These are phyloP conservation scores for Anguilla rostrata DNA, from an alignment of 2,113 vertebrate species.

Conservation along the genomic window DNA sequence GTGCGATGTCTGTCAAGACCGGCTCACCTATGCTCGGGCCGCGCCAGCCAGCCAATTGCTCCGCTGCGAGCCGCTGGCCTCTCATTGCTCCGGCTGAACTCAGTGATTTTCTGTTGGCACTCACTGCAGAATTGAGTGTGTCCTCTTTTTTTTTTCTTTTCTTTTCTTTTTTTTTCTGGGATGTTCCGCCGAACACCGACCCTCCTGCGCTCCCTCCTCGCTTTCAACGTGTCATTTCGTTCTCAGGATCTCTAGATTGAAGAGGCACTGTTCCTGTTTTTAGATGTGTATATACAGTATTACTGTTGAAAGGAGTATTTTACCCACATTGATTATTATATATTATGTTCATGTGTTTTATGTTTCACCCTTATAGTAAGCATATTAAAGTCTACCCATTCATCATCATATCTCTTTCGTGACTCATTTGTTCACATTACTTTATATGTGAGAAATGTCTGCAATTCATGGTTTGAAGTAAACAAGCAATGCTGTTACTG, in stretches of 20 bases:
- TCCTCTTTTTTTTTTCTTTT: slow-evolving; percentile 32
- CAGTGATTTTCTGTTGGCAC: slow-evolving; percentile 74
- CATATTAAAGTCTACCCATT: too few species aligned
- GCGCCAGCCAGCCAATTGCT: slow-evolving; percentile 58
- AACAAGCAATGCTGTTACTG: not conserved
- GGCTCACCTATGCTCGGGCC: slow-evolving; percentile 67
- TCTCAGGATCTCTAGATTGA: not conserved
- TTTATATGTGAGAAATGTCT: too few species aligned
- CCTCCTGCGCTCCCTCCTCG: slow-evolving; percentile 29
- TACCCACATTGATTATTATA: not conserved
- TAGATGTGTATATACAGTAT: not conserved
- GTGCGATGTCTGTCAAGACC: slow-evolving; percentile 70
- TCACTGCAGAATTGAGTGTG: slow-evolving; percentile 52
- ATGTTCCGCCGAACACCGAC: slow-evolving; percentile 30
- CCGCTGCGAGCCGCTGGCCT: slow-evolving; percentile 66
- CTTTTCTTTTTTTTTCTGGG: slow-evolving; percentile 29
- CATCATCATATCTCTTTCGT: not conserved
- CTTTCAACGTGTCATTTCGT: not conserved
- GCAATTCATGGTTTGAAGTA: not conserved
- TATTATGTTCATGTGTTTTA: not conserved
- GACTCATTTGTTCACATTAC: not conserved
- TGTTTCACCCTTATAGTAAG: not conserved
- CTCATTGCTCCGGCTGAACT: slow-evolving; percentile 70
- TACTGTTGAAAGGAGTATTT: not conserved
- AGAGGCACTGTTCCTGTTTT: not conserved